Conservation (phyloP, 2,113 vertebrate species). For the Edolisoma coerulescens region DNA sequence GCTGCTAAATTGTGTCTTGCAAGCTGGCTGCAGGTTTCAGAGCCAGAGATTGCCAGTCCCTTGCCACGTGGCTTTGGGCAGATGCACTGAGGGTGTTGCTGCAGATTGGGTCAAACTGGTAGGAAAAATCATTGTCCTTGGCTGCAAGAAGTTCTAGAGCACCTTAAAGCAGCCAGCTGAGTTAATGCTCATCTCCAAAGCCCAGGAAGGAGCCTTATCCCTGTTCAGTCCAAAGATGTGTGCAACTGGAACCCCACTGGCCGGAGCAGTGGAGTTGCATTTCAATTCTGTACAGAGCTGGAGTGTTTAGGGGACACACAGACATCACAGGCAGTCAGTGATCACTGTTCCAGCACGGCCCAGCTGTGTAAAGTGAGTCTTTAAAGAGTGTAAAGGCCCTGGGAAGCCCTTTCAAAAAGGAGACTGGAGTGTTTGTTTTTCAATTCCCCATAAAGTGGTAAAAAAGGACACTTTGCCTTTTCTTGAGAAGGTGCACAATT, state of each 20-base stretch:
- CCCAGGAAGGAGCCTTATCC: neutral
- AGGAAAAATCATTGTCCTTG: neutral
- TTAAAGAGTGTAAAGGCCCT: too few species aligned
- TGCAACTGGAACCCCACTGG: neutral
- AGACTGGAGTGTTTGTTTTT: neutral
- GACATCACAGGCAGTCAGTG: neutral
- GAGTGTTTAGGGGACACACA: neutral
- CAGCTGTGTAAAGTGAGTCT: neutral
- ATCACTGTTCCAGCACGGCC: neutral
- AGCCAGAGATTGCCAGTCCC: neutral
- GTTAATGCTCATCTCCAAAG: neutral
- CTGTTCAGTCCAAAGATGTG: fast-evolving
- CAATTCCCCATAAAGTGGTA: fast-evolving
- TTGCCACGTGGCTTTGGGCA: neutral
- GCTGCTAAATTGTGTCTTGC: neutral
- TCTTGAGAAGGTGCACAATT: neutral
- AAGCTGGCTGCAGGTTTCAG: neutral
- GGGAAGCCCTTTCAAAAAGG: neutral
- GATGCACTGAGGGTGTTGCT: fast-evolving
- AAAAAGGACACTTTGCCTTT: neutral
- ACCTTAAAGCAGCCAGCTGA: neutral
- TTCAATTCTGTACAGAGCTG: neutral
- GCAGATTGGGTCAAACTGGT: neutral
- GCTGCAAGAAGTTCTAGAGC: neutral
- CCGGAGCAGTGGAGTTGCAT: neutral